Evolutionary conservation across 2,888 invertebrate species (phyloP).

Genomic region (Rhagonycha lutea): DNA sequence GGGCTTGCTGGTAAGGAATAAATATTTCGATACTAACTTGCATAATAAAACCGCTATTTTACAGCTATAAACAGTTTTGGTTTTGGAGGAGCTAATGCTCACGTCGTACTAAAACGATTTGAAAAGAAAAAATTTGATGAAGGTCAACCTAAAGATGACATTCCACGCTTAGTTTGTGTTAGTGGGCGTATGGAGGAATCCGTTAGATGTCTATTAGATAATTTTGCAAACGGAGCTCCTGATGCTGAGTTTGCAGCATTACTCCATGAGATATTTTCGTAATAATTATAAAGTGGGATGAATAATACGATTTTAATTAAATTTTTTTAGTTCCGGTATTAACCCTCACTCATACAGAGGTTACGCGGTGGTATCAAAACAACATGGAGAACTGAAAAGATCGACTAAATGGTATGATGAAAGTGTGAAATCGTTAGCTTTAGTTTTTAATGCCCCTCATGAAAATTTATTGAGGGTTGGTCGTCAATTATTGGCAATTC

Average conservation of each 20-base stretch:
- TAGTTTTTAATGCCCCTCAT: slow-evolving; percentile 1
- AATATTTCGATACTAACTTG: slow-evolving; percentile 41
- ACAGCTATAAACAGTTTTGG: slow-evolving; percentile 90
- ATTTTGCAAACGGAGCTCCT: slow-evolving; percentile 63
- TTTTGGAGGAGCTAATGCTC: slow-evolving; percentile 89
- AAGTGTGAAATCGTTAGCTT: not conserved
- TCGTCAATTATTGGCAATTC: slow-evolving; percentile 67
- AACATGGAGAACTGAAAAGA: slow-evolving; percentile 11
- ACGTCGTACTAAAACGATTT: slow-evolving; percentile 67
- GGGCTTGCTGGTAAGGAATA: not conserved
- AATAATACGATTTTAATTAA: not conserved
- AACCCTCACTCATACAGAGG: slow-evolving; percentile 10
- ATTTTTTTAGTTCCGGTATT: slow-evolving; percentile 9
- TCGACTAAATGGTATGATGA: not conserved
- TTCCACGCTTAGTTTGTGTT: slow-evolving; percentile 73
- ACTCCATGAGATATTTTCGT: slow-evolving; percentile 45
- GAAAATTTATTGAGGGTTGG: slow-evolving; percentile 7
- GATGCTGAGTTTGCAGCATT: slow-evolving; percentile 60
- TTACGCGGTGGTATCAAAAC: slow-evolving; percentile 13
- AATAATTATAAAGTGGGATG: slow-evolving; percentile 7
- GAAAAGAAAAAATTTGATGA: slow-evolving; percentile 65
- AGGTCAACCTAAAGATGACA: slow-evolving; percentile 62
- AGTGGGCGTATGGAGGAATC: slow-evolving; percentile 83
- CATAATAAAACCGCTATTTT: slow-evolving; percentile 19
- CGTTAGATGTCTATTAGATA: slow-evolving; percentile 66